Percentiles rank a stretch among this genome's conserved stretches.
phyloP scores from a whole-genome alignment of 2,797 vertebrate species.

The Myotis myotis region DNA sequence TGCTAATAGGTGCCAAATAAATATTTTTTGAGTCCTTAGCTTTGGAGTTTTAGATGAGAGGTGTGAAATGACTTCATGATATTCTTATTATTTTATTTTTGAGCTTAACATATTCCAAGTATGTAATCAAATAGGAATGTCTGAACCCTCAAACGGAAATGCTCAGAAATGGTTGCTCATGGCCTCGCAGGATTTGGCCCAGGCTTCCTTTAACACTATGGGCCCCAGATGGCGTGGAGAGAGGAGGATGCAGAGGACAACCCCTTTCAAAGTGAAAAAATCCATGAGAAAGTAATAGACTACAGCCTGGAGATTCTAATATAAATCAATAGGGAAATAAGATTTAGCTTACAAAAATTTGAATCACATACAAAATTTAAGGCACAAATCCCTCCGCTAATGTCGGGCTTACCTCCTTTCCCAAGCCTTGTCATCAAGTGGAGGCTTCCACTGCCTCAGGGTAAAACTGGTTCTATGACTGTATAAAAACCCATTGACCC shows the following conservation, averaged over 20 bases:
- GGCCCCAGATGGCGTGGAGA: not conserved
- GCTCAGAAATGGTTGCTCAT: not conserved
- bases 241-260: not conserved
- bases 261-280: not conserved
- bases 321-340: not conserved
- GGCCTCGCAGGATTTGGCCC: not conserved
- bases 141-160: conserved; percentile 7
- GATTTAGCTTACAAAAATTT: not conserved
- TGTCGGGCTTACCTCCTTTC: not conserved
- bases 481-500: not conserved
- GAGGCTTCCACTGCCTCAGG: not conserved
- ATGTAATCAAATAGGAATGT: not conserved
- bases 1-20: not conserved
- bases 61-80: not conserved
- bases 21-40: not conserved
- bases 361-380: not conserved
- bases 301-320: not conserved
- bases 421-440: not conserved
- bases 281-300: not conserved
- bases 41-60: conserved; percentile 17
- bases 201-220: not conserved
- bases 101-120: not conserved
- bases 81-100: not conserved
- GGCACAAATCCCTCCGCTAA: not conserved
- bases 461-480: not conserved